Evolutionary conservation across 2,888 invertebrate genomes (phyloP).

Genomic region (Dryomyza anilis): DNA sequence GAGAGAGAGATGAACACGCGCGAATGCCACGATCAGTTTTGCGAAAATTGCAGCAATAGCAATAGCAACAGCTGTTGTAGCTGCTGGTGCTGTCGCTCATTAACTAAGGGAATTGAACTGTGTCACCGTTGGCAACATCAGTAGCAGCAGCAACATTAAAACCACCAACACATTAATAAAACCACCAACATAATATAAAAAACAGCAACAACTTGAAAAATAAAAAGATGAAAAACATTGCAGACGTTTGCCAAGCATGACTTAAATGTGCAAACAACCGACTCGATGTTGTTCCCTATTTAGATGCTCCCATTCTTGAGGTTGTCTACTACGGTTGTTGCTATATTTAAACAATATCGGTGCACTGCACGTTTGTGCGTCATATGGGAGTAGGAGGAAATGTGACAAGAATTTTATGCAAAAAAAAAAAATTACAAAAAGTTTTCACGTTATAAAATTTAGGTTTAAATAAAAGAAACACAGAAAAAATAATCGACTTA

Average conservation of each 20-base stretch:
- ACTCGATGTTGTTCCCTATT: conserved; percentile 6
- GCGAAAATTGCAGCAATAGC: neutral
- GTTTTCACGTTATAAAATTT: too few species aligned
- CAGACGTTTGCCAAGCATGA: neutral
- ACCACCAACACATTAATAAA: neutral
- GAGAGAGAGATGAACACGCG: neutral
- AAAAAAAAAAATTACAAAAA: conserved; percentile 5
- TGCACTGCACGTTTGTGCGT: too few species aligned
- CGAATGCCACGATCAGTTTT: neutral
- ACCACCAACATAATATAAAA: conserved; percentile 1
- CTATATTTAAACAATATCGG: conserved; percentile 14
- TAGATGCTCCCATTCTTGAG: conserved; percentile 7
- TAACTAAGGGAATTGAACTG: conserved; percentile 24
- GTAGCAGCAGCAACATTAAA: neutral
- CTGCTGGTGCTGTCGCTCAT: too few species aligned
- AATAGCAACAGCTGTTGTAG: neutral
- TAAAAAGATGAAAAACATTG: conserved; percentile 4
- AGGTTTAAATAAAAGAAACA: too few species aligned
- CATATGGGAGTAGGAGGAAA: neutral
- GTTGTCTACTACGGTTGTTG: neutral
- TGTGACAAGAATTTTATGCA: neutral
- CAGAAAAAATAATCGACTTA: too few species aligned
- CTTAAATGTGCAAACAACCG: neutral
- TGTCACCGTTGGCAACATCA: conserved; percentile 14
- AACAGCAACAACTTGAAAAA: neutral